Conservation (phyloP, 2,113 vertebrate species). For the Melierax canorus region DNA sequence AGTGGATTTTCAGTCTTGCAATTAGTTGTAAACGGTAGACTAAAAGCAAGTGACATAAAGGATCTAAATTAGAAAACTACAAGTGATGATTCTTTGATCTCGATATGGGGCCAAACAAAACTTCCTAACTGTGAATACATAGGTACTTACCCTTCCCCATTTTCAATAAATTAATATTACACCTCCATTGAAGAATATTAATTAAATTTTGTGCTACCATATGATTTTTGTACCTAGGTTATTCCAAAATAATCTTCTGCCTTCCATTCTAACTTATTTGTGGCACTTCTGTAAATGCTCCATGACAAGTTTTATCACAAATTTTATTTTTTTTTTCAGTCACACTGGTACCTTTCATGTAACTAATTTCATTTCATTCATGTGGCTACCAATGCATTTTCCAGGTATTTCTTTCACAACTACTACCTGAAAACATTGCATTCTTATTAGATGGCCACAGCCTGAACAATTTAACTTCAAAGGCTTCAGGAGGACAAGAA, state of each 20-base stretch:
- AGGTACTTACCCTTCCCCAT: background rate
- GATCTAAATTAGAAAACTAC: background rate
- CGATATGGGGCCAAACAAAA: background rate
- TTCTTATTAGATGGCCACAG: background rate
- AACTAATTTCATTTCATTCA: background rate
- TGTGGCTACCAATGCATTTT: background rate
- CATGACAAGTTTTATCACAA: background rate
- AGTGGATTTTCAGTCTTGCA: background rate
- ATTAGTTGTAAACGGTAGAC: background rate
- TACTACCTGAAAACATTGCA: background rate
- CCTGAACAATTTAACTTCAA: background rate
- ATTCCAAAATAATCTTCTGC: background rate
- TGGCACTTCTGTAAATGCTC: background rate
- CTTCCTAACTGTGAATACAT: background rate
- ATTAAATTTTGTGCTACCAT: background rate
- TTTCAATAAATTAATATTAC: background rate
- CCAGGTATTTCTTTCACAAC: background rate
- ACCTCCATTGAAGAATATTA: background rate
- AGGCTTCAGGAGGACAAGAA: background rate
- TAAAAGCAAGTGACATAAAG: background rate
- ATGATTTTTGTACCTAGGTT: background rate
- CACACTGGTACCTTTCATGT: background rate
- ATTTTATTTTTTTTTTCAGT: background rate
- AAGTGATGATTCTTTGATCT: background rate
- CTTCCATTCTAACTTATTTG: background rate